Evolutionary conservation across 2,888 invertebrate genomes (phyloP).

Genomic region (Drosophila macrospina): DNA sequence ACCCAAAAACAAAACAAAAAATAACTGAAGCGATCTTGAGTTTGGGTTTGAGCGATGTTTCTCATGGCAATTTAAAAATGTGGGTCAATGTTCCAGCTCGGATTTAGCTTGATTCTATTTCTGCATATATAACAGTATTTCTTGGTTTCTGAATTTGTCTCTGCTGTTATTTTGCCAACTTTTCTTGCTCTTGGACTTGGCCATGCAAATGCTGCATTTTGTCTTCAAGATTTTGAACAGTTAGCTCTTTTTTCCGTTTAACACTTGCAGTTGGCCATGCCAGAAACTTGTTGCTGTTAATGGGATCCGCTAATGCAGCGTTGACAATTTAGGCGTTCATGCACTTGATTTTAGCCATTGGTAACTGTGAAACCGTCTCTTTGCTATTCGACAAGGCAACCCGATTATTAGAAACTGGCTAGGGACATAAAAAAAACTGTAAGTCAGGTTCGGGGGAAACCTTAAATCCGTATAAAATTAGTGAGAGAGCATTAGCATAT

Average conservation of each 20-base stretch:
- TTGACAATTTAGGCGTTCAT: slow-evolving; percentile 43
- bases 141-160: slow-evolving; percentile 3
- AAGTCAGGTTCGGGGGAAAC: too few relatives aligned
- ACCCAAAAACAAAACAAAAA: slow-evolving; percentile 16
- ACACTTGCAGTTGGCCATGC: slow-evolving; percentile 36
- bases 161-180: slow-evolving; percentile 52
- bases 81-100: slow-evolving; percentile 70
- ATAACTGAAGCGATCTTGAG: slow-evolving; percentile 52
- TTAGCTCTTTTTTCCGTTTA: slow-evolving; percentile 27
- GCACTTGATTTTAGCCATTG: slow-evolving; percentile 31
- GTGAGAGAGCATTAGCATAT: neutral
- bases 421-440: too few relatives aligned
- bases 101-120: slow-evolving; percentile 40
- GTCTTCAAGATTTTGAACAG: slow-evolving; percentile 24
- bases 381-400: slow-evolving; percentile 12
- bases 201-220: slow-evolving; percentile 67
- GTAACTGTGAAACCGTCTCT: slow-evolving; percentile 8
- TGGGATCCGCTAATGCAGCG: slow-evolving; percentile 46
- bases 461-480: too few relatives aligned
- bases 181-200: slow-evolving; percentile 81
- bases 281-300: slow-evolving; percentile 49
- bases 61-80: slow-evolving; percentile 50
- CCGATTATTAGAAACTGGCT: neutral
- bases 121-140: slow-evolving; percentile 70
- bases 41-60: slow-evolving; percentile 29